Evolutionary conservation across 2,113 vertebrate genomes (phyloP).

Genomic region (Spea bombifrons): DNA sequence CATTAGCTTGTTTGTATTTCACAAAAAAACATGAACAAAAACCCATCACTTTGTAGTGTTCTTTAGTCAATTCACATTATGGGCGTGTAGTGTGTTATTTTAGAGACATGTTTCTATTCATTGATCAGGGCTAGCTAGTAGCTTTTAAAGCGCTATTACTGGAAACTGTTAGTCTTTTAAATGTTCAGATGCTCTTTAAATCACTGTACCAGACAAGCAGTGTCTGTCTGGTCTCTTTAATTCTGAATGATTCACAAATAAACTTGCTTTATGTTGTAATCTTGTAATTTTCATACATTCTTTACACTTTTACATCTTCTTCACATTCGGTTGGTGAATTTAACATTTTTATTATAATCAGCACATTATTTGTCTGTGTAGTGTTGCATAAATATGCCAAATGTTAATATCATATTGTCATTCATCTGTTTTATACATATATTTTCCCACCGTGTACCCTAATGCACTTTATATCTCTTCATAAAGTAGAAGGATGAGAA

Average conservation of each 20-base stretch:
- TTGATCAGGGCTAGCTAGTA: not conserved
- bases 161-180: not conserved
- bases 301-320: not conserved
- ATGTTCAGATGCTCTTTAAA: not conserved
- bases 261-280: slow-evolving; percentile 4
- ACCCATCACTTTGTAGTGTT: slow-evolving; percentile 18
- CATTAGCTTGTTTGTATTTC: slow-evolving; percentile 35
- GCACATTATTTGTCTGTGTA: slow-evolving; percentile 46
- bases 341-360: slow-evolving; percentile 36
- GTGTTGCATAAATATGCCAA: slow-evolving; percentile 47
- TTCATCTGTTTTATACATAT: slow-evolving; percentile 50
- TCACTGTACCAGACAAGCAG: not conserved
- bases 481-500: slow-evolving; percentile 55
- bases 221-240: not conserved
- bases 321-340: slow-evolving; percentile 45
- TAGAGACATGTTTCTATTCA: not conserved
- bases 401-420: slow-evolving; percentile 35
- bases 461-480: slow-evolving; percentile 83
- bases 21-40: not conserved
- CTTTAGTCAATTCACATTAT: slow-evolving; percentile 3
- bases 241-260: not conserved
- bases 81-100: not conserved
- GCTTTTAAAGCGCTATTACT: too few species aligned
- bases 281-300: not conserved
- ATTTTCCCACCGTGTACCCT: slow-evolving; percentile 56